These are phyloP conservation scores for Gorsachius goisagi DNA, from an alignment of 2,113 vertebrate genomes.

Conservation along the genomic window DNA sequence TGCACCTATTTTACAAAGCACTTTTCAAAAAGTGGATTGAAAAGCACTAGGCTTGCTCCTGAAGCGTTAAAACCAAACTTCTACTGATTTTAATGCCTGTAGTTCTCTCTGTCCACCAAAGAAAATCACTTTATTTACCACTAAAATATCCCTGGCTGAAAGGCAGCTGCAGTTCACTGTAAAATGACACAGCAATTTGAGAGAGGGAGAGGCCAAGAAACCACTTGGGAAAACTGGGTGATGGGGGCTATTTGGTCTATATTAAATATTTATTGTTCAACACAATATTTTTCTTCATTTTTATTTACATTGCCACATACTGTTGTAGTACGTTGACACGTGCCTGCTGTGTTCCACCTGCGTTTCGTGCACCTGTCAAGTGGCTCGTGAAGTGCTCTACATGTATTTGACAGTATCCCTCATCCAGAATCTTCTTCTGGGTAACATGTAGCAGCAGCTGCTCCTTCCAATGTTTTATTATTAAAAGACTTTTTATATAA, in stretches of 20 bases:
- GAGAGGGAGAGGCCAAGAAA: background rate
- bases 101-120: background rate
- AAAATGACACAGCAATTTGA: background rate
- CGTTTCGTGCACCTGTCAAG: background rate
- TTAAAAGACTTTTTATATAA: background rate
- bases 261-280: background rate
- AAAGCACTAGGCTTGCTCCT: background rate
- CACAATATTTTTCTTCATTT: background rate
- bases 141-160: background rate
- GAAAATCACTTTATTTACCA: background rate
- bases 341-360: background rate
- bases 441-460: background rate
- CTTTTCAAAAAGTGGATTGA: background rate
- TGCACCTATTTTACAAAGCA: background rate
- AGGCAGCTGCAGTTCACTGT: background rate
- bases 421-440: background rate
- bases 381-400: background rate
- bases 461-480: background rate
- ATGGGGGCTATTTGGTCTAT: background rate
- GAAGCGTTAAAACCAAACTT: background rate
- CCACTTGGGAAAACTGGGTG: background rate
- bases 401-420: background rate
- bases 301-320: background rate
- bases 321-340: background rate
- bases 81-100: background rate